Evolutionary conservation across 53 echinoderm and acorn worm species (phyloP), one percentile per base, ranked within the genome.

Genomic region (Paracentrotus lividus): DNA sequence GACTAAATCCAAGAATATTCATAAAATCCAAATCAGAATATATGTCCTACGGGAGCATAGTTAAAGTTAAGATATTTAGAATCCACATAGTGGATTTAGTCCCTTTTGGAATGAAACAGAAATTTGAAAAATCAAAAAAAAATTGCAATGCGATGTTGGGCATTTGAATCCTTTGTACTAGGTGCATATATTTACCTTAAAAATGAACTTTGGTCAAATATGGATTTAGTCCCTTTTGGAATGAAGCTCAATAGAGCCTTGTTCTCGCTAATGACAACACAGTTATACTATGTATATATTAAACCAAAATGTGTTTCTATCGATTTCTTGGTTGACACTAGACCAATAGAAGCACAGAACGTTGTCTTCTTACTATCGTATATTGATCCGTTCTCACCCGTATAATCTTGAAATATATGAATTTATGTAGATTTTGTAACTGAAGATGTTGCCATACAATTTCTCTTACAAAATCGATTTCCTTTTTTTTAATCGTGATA

Each of bases 361-460:
- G 77, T 77, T 43, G 44, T 77, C n/a, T 15, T 77, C n/a, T 77
- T 3, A 45, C 47, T 47, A 81, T 45, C 26, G 0, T n/a, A 81
- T 81, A 81, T 81, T 42, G 81, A 81, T 81, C 47, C 9, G 81
- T 81, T 81, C 81, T 81, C 81, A 27, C 81, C n/a, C n/a, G n/a
- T n/a, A 45, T 45, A 3, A 26, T 81, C 10, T 81, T 47, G 20
- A 81, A 47, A 47, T n/a, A 81, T 26, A 81, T 45, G 2, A 81
- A 76, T 76, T 40, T 20, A 42, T 76, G 5, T 76, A 76, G 8
- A 42, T 1, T 4, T 20, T 69, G 5, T n/a, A 42, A 76, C 5
- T 76, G 42, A 76, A 36, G 42, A 40, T 40, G 36, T 45, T 4
- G 72, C 18, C 42, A 40, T 47, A 1, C 7, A 45, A 26, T 81